These are phyloP conservation scores for Hylaea fasciaria DNA, from an alignment of 2,888 invertebrate genomes.

Conservation along the genomic window DNA sequence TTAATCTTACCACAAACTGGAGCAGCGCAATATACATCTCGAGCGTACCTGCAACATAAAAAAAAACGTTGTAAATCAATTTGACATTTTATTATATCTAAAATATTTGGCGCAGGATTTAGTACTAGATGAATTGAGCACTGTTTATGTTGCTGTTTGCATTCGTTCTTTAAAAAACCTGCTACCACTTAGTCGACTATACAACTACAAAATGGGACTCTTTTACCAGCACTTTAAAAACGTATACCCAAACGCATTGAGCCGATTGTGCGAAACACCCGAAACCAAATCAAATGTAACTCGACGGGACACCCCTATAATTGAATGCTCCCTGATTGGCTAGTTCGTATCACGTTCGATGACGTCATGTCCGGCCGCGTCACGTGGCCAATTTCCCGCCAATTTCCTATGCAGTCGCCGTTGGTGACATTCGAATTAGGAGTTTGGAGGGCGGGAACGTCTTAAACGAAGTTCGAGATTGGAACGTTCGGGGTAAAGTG, in stretches of 20 bases:
- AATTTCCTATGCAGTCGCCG: conserved; percentile 72
- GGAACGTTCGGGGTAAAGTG: neutral
- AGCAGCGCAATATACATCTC: conserved; percentile 46
- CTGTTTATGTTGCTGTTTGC: too few species aligned
- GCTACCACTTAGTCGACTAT: too few species aligned
- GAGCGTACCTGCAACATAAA: conserved; percentile 66
- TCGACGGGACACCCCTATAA: conserved; percentile 57
- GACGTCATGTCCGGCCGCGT: conserved; percentile 73
- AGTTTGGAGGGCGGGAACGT: conserved; percentile 37
- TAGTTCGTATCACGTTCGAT: conserved; percentile 72
- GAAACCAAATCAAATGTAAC: conserved; percentile 49
- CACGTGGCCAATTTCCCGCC: conserved; percentile 78
- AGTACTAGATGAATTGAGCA: too few species aligned
- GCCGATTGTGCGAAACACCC: conserved; percentile 30
- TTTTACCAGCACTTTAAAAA: neutral
- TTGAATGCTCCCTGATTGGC: conserved; percentile 77
- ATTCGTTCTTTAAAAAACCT: too few species aligned
- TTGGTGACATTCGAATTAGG: conserved; percentile 50
- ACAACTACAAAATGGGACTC: too few species aligned
- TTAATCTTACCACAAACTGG: conserved; percentile 51
- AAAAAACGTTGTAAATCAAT: too few species aligned
- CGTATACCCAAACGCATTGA: conserved; percentile 11
- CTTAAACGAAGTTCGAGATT: too few species aligned
- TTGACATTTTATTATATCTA: too few species aligned
- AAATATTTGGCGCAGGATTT: too few species aligned